Percentiles rank a stretch among this genome's conserved stretches.
phyloP scores from a whole-genome alignment of 2,113 vertebrate genomes.

The Lethenteron reissneri region DNA sequence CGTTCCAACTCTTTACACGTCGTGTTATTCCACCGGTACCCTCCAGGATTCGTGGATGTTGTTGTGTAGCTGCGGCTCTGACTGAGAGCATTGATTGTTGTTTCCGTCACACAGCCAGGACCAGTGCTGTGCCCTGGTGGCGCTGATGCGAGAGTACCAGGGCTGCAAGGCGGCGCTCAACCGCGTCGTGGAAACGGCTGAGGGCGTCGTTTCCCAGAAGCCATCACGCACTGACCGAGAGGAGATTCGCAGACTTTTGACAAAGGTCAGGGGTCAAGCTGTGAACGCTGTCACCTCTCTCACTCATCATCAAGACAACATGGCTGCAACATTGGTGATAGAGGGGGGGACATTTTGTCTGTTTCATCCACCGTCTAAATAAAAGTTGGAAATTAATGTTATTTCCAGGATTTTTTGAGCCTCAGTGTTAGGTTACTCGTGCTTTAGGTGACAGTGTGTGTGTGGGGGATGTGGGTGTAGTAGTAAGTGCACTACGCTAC shows the following conservation, averaged over 20 bases:
- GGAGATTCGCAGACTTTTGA: conserved; percentile 41
- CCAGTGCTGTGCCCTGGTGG: conserved; percentile 37
- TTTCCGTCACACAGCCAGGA: conserved; percentile 37
- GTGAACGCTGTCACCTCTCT: too few species aligned
- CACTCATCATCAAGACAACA: too few species aligned
- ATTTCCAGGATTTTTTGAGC: too few species aligned
- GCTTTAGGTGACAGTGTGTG: too few species aligned
- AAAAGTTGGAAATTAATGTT: too few species aligned
- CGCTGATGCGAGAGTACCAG: conserved; percentile 51
- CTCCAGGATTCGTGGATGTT: not conserved
- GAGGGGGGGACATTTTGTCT: too few species aligned
- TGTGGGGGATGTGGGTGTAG: too few species aligned
- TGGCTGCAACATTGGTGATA: too few species aligned
- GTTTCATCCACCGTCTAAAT: too few species aligned
- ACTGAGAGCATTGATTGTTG: not conserved
- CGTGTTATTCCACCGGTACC: not conserved
- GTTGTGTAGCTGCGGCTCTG: not conserved
- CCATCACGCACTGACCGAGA: conserved; percentile 41
- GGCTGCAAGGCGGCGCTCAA: conserved; percentile 32
- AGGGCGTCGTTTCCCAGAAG: conserved; percentile 28
- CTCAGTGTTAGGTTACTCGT: too few species aligned
- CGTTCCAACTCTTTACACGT: too few species aligned
- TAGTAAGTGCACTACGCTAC: too few species aligned
- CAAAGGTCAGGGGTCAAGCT: conserved; percentile 25
- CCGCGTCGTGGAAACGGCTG: conserved; percentile 38